These are phyloP conservation scores for Falco peregrinus DNA, from an alignment of 2,797 vertebrate genomes.

Conservation along the genomic window DNA sequence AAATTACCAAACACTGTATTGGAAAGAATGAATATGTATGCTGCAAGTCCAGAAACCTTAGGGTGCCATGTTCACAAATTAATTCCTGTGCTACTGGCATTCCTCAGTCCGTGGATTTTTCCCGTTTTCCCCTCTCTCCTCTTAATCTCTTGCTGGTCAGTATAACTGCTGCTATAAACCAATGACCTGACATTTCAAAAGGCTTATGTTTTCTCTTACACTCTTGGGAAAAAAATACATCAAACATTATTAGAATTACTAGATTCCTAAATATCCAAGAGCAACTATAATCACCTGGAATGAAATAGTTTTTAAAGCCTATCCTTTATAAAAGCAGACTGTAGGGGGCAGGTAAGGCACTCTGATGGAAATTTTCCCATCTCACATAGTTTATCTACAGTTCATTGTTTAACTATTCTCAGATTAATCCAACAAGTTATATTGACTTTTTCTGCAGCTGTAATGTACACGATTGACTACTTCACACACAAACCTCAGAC, in stretches of 20 bases:
- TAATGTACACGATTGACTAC: background rate
- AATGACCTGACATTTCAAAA: background rate
- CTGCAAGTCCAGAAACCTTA: background rate
- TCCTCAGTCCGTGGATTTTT: background rate
- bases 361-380: background rate
- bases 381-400: background rate
- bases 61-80: slow-evolving; percentile 20
- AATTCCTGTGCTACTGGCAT: background rate
- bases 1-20: background rate
- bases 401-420: background rate
- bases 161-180: background rate
- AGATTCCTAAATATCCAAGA: background rate
- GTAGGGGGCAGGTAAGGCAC: background rate
- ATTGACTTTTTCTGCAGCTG: background rate
- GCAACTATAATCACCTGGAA: background rate
- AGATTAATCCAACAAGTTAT: background rate
- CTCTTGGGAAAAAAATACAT: background rate
- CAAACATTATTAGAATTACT: background rate
- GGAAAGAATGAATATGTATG: background rate
- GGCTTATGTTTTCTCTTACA: background rate
- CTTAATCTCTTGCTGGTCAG: background rate
- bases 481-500: background rate
- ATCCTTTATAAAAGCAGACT: background rate
- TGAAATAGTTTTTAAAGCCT: background rate
- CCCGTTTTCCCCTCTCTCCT: background rate